Base-by-base conservation (phyloP, 2,888 invertebrate species). In the Brachypalpus laphriformis region DNA sequence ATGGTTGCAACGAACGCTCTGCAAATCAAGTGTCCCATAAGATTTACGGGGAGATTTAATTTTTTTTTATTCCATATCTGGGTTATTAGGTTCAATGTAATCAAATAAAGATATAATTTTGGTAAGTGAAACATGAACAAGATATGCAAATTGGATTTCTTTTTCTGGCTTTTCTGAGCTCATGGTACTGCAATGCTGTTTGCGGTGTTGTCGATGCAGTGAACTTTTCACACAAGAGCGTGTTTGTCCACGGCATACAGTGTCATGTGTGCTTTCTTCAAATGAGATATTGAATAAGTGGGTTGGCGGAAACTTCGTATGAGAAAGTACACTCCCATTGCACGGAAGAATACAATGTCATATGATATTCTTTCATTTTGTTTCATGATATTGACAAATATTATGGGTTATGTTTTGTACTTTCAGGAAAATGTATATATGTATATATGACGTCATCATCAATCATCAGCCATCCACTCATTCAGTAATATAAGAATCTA, bases 11-110 rank as follows among this genome's bases (percentile, higher is more conserved):
- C 8, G 28, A n/a, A 45, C 11, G 45, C 45, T 66, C 8, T 25
- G 45, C 25, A 75, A 81, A 70, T 57, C 16, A 75, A 81, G 49
- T 70, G 47, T 70, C 11, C 18, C 45, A 37, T 45, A 18, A 63
- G 75, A 70, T 57, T 70, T 65, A 70, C 57, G 42, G 11, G 40
- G 14, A 18, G 51, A 6, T 37, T 14, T 45, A 8, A 20, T 59
- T 37, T 47, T 59, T 45, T 49, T 59, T 59, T 49, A 40, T 51
- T 66, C 40, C 20, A 42, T 61, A 31, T 72, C 40, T 61, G 61
- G 51, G 72, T 51, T 72, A 61, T 61, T 72, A 72, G 20, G 61
- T 42, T 61, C 37, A 40, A 20, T 51, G 31, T 42, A 49, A 54
- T 11, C 2, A 61, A 18, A 25, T 18, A 47, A 28, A 28, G 3